These are phyloP conservation scores for Caenorhabditis sp. DNA, from an alignment of 2,888 invertebrate species.

Conservation along the genomic window DNA sequence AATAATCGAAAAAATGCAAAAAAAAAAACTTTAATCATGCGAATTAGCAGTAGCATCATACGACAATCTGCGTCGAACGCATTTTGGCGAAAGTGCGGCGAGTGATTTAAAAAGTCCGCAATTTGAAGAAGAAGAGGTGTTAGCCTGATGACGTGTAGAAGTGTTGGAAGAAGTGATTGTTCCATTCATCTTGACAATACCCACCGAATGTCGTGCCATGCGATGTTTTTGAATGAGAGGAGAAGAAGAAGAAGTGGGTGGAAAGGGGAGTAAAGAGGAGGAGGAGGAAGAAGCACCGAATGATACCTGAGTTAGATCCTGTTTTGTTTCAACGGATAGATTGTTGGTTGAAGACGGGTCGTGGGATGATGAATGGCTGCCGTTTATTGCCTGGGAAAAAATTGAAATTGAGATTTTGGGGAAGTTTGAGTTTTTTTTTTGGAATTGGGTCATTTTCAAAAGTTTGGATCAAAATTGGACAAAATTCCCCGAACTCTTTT, in stretches of 20 bases:
- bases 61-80: slow-evolving; percentile 23
- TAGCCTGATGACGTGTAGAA: slow-evolving; percentile 2
- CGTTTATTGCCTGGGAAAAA: slow-evolving; percentile 23
- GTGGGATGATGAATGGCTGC: slow-evolving; percentile 13
- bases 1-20: not conserved
- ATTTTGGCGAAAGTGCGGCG: slow-evolving; percentile 29
- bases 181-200: not conserved
- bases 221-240: slow-evolving; percentile 5
- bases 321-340: slow-evolving; percentile 26
- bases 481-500: no score
- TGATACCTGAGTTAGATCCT: slow-evolving; percentile 37
- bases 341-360: slow-evolving; percentile 5
- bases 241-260: not conserved
- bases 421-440: no score
- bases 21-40: slow-evolving; percentile 14
- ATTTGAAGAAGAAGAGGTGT: no score
- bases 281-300: not conserved
- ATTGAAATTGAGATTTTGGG: not conserved
- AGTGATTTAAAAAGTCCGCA: slow-evolving; percentile 22
- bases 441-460: no score
- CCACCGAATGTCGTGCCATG: slow-evolving; percentile 25
- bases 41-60: not conserved
- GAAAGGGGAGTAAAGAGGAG: not conserved
- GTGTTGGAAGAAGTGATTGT: not conserved
- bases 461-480: no score